Evolutionary conservation across 1,140 invertebrate genomes (phyloP).

Genomic region (Pogonomyrmex barbatus): DNA sequence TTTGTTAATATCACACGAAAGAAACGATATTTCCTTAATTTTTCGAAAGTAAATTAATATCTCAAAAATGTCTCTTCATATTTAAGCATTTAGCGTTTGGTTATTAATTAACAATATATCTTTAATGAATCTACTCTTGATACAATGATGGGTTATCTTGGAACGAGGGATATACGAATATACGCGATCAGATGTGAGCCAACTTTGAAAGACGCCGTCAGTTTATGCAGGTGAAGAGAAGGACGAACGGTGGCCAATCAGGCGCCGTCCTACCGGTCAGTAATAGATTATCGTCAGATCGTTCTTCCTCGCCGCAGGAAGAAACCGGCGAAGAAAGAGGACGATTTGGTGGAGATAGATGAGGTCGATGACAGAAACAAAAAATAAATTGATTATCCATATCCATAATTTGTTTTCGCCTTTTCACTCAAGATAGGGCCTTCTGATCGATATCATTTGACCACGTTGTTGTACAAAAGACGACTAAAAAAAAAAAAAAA

Average conservation of each 20-base stretch:
- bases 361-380: constrained; percentile 26
- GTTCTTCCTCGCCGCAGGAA: constrained; percentile 21
- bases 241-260: background rate
- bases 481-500: constrained; percentile 23
- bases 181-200: background rate
- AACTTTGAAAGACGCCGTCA: constrained; percentile 35
- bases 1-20: background rate
- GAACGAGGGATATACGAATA: background rate
- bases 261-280: background rate
- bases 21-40: constrained; percentile 4
- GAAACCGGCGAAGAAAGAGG: constrained; percentile 30
- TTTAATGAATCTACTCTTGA: background rate
- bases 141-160: background rate
- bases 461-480: background rate
- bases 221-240: constrained; percentile 27
- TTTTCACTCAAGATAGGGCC: constrained; percentile 18
- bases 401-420: constrained; percentile 47
- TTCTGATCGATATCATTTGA: constrained; percentile 28
- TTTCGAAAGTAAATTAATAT: background rate
- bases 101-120: background rate
- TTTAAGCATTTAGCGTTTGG: background rate
- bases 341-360: constrained; percentile 18
- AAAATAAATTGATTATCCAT: constrained; percentile 53
- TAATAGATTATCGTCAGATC: constrained; percentile 52
- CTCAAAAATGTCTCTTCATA: background rate